Percentiles rank a stretch among this genome's conserved stretches.
These are phyloP conservation scores for Ageneiosus marmoratus DNA, from an alignment of 2,113 vertebrate genomes.

Conservation along the genomic window DNA sequence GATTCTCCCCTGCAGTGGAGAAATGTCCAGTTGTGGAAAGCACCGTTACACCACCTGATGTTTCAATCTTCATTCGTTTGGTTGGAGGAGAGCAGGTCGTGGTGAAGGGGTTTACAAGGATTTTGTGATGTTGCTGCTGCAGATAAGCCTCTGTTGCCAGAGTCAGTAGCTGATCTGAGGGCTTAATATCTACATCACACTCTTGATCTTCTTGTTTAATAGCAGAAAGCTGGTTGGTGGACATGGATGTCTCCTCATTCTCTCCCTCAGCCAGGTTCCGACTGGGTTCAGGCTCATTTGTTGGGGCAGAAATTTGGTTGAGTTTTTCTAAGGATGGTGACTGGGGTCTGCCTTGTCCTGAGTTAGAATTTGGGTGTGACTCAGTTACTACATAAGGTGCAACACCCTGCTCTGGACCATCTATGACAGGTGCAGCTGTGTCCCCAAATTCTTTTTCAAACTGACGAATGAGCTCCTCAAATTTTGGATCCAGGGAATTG, in stretches of 20 bases:
- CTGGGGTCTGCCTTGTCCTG: slow-evolving; percentile 61
- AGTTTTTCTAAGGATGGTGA: slow-evolving; percentile 55
- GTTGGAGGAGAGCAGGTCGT: slow-evolving; percentile 70
- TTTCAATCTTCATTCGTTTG: slow-evolving; percentile 93
- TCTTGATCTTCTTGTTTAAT: slow-evolving; percentile 46
- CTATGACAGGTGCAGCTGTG: slow-evolving; percentile 46
- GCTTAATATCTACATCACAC: slow-evolving; percentile 41
- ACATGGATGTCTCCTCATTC: slow-evolving; percentile 43
- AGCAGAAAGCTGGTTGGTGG: slow-evolving; percentile 45
- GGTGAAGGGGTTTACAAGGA: slow-evolving; percentile 63
- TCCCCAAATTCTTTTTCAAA: slow-evolving; percentile 96
- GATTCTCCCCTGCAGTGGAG: slow-evolving; percentile 65
- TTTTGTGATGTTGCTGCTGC: slow-evolving; percentile 61
- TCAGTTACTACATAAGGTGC: slow-evolving; percentile 48
- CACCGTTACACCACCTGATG: slow-evolving; percentile 88
- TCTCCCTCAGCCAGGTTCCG: slow-evolving; percentile 49
- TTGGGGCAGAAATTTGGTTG: slow-evolving; percentile 50
- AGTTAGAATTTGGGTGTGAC: slow-evolving; percentile 58
- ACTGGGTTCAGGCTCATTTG: slow-evolving; percentile 50
- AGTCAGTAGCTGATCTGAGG: slow-evolving; percentile 31
- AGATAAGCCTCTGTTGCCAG: slow-evolving; percentile 49
- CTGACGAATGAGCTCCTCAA: slow-evolving; percentile 92
- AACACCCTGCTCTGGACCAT: slow-evolving; percentile 45
- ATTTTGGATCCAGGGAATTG: slow-evolving; percentile 83
- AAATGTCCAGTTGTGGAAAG: slow-evolving; percentile 91